A percentile compares a stretch with the other conserved stretches of the same genome.
phyloP scores from a whole-genome alignment of 2,888 invertebrate genomes.

The Drosophila setosimentum region DNA sequence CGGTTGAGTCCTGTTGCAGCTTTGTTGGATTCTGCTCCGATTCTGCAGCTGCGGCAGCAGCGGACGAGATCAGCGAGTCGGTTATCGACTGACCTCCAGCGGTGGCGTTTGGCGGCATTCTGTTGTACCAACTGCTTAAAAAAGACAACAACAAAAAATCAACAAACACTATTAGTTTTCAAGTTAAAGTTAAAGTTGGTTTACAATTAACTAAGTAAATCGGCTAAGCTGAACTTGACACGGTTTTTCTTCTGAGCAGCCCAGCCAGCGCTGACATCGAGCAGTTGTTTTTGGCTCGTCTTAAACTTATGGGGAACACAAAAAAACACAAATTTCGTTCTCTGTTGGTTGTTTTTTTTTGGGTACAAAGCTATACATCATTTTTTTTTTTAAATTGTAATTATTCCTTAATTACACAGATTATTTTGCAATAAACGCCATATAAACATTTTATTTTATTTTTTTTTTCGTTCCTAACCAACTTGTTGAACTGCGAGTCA shows the following conservation, averaged over 20 bases:
- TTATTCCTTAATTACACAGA: constrained; percentile 10
- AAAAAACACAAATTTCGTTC: background rate
- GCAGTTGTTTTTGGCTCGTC: constrained; percentile 1
- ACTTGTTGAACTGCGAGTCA: constrained; percentile 6
- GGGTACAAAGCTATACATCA: background rate
- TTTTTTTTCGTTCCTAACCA: constrained; percentile 1
- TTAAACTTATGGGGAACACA: background rate
- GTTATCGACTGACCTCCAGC: constrained; percentile 85
- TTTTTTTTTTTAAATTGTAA: too few relatives aligned
- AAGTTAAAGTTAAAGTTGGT: too few relatives aligned
- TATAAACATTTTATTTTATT: background rate
- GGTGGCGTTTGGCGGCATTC: constrained; percentile 87
- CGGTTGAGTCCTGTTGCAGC: constrained; percentile 84
- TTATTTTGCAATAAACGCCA: background rate
- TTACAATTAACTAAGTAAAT: constrained; percentile 48
- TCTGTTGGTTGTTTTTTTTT: background rate
- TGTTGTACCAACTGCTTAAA: constrained; percentile 58
- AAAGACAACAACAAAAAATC: constrained; percentile 16
- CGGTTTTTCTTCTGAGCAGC: constrained; percentile 35
- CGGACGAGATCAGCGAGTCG: constrained; percentile 74
- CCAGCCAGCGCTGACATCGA: background rate
- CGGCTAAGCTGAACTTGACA: constrained; percentile 67
- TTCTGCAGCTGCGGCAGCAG: constrained; percentile 67
- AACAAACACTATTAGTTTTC: constrained; percentile 15
- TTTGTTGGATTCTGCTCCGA: constrained; percentile 73